Evolutionary conservation across 2,797 vertebrate species (phyloP).

Genomic region (Otus scops): DNA sequence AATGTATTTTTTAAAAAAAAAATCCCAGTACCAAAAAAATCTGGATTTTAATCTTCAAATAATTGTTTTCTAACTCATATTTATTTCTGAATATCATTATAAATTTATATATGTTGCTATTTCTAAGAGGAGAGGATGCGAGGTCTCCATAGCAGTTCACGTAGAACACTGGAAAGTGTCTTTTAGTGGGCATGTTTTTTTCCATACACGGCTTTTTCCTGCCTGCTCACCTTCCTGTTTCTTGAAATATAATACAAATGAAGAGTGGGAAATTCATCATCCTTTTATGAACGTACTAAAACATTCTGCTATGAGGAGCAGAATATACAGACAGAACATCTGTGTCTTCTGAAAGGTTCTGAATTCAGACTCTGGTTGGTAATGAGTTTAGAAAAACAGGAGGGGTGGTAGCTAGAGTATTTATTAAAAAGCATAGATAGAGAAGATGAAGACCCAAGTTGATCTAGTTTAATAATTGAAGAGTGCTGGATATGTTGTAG

Average conservation of each 20-base stretch:
- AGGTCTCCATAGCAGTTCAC: neutral
- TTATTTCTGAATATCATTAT: neutral
- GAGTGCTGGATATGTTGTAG: neutral
- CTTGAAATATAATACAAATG: neutral
- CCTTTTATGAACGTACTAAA: neutral
- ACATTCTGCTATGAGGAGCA: neutral
- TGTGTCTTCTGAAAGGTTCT: neutral
- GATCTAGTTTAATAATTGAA: neutral
- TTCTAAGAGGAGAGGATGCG: neutral
- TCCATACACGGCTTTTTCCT: neutral
- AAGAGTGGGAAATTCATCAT: neutral
- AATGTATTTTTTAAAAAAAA: neutral
- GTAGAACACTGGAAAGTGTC: neutral
- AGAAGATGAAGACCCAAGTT: neutral
- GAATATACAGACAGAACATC: neutral
- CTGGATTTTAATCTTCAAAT: neutral
- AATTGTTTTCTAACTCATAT: neutral
- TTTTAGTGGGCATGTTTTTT: neutral
- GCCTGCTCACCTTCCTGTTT: neutral
- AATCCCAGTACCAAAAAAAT: neutral
- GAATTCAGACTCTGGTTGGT: neutral
- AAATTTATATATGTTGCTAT: neutral
- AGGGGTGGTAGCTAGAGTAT: neutral
- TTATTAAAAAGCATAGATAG: neutral
- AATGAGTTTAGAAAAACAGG: neutral